A percentile compares a stretch with the other conserved stretches of the same genome.
Conservation (phyloP, 23 tunicate genomes). For the Halocynthia roretzi region DNA sequence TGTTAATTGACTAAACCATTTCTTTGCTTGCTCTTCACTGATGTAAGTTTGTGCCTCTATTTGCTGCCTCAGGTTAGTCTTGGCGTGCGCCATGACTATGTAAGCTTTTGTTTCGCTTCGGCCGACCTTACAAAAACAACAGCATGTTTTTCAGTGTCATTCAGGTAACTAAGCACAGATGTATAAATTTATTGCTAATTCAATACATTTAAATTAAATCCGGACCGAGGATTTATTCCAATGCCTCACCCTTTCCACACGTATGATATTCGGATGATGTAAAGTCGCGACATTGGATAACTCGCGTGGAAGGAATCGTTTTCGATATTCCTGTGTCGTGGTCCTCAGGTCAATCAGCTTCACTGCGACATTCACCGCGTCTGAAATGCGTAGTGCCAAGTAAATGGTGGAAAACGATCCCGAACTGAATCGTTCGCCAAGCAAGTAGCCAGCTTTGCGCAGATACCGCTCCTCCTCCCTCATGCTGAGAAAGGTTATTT, state of each 20-base stretch:
- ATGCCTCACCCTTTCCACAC: conserved; percentile 45
- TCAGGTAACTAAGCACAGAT: too few species aligned
- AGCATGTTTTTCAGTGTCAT: neutral
- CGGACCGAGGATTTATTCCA: too few species aligned
- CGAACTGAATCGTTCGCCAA: conserved; percentile 64
- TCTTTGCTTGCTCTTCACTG: conserved; percentile 75
- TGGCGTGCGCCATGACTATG: conserved; percentile 81
- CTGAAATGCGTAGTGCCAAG: conserved; percentile 49
- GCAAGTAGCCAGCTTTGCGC: conserved; percentile 62
- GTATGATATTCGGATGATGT: conserved; percentile 76
- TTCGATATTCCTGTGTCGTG: conserved; percentile 42
- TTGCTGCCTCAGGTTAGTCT: conserved; percentile 50
- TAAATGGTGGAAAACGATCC: conserved; percentile 86
- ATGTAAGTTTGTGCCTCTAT: conserved; percentile 54
- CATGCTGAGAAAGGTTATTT: conserved; percentile 6
- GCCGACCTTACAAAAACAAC: conserved; percentile 32
- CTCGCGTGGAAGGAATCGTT: conserved; percentile 83
- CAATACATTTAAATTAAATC: too few species aligned
- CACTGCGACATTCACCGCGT: conserved; percentile 70
- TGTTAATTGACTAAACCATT: conserved; percentile 93
- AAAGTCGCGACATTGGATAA: conserved; percentile 60
- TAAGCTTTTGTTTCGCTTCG: conserved; percentile 66
- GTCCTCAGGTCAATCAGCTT: conserved; percentile 78
- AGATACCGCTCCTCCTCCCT: conserved; percentile 31
- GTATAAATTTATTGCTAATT: too few species aligned